A percentile compares a stretch with the other conserved stretches of the same genome.
phyloP scores from a whole-genome alignment of 2,797 vertebrate genomes.

The Amphiprion clarkii region DNA sequence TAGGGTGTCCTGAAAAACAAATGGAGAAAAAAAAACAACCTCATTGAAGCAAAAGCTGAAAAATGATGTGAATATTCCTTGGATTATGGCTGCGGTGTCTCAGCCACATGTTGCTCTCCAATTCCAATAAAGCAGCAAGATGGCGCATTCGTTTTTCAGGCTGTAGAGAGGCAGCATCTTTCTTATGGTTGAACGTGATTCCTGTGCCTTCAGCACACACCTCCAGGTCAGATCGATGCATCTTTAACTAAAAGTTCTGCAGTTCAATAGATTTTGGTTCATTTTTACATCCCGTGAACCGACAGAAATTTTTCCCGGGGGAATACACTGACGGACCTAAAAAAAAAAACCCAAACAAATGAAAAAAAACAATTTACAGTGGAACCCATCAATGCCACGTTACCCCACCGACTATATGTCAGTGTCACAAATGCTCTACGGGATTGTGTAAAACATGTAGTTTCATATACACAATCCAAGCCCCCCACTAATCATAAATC shows the following conservation, averaged over 20 bases:
- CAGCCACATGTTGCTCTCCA: too few species aligned
- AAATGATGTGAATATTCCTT: too few species aligned
- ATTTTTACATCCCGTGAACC: neutral
- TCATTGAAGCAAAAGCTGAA: too few species aligned
- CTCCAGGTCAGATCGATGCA: neutral
- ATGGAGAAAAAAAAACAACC: too few species aligned
- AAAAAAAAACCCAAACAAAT: neutral
- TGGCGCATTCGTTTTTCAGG: too few species aligned
- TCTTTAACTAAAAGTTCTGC: neutral
- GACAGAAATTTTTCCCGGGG: neutral
- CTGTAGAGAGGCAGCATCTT: too few species aligned
- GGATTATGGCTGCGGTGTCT: too few species aligned
- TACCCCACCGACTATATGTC: slow-evolving; percentile 42
- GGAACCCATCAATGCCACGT: slow-evolving; percentile 46
- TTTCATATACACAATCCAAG: slow-evolving; percentile 52
- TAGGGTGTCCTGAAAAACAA: too few species aligned
- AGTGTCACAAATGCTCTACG: slow-evolving; percentile 52
- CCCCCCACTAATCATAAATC: slow-evolving; percentile 71
- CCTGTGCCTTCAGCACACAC: too few species aligned
- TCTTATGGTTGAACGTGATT: too few species aligned
- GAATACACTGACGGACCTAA: neutral
- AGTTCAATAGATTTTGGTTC: neutral
- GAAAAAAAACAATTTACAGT: slow-evolving; percentile 5
- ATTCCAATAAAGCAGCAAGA: too few species aligned
- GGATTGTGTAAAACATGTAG: slow-evolving; percentile 45